Conservation (phyloP, 2,797 vertebrate species). For the Spheniscus humboldti region DNA sequence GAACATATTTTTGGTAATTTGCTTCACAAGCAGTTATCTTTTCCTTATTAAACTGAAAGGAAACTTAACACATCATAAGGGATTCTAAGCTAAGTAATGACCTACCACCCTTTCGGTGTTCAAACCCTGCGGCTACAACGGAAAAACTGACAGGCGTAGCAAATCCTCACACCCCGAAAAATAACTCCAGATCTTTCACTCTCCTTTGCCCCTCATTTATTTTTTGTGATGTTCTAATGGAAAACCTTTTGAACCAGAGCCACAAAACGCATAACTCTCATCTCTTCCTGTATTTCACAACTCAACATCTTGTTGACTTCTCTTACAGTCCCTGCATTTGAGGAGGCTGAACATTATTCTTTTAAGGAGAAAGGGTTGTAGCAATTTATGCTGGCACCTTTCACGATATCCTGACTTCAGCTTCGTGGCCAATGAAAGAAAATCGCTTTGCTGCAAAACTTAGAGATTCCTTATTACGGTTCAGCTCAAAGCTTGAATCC, state of each 20-base stretch:
- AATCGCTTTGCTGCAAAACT: constrained; percentile 32
- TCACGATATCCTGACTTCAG: constrained; percentile 4
- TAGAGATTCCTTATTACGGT: not conserved
- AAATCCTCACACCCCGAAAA: not conserved
- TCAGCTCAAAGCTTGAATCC: constrained; percentile 35
- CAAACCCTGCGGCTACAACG: not conserved
- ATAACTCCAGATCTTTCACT: not conserved
- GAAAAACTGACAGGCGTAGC: not conserved
- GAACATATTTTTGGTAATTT: constrained; percentile 1
- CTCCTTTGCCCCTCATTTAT: not conserved
- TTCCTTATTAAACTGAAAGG: not conserved
- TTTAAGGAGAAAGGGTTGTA: not conserved
- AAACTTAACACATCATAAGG: not conserved
- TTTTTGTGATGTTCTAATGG: not conserved
- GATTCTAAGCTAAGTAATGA: not conserved
- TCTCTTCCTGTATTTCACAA: not conserved
- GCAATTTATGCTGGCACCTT: constrained; percentile 30
- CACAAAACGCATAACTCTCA: not conserved
- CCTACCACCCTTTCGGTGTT: not conserved
- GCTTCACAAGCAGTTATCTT: constrained; percentile 15
- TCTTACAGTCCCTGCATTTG: not conserved
- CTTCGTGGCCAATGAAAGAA: constrained; percentile 34
- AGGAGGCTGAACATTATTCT: not conserved
- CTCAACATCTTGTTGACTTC: constrained; percentile 1
- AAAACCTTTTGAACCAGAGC: constrained; percentile 5